phyloP scores from a whole-genome alignment of 2,797 vertebrate species.

The Tamandua tetradactyla region DNA sequence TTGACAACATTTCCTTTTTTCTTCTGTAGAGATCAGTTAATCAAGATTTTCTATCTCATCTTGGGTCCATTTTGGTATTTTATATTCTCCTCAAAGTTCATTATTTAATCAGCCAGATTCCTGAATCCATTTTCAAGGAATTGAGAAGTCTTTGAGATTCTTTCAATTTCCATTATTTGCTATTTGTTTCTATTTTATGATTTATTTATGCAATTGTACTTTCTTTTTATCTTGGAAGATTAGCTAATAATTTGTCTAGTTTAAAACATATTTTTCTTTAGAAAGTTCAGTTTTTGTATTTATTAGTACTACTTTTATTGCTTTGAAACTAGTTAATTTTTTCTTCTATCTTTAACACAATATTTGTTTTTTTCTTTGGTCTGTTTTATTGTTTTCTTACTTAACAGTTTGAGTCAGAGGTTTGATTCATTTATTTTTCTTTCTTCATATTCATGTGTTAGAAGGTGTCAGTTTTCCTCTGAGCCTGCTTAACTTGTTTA shows the following conservation, averaged over 20 bases:
- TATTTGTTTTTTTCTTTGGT: background rate
- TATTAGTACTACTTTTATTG: background rate
- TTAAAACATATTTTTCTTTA: background rate
- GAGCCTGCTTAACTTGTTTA: background rate
- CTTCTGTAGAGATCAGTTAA: background rate
- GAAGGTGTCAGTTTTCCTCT: background rate
- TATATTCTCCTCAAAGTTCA: constrained; percentile 10
- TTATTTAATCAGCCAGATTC: background rate
- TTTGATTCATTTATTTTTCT: constrained; percentile 34
- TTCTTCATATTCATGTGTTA: background rate
- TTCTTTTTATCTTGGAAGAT: background rate
- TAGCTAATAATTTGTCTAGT: background rate
- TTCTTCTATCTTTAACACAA: background rate
- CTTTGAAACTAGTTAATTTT: background rate
- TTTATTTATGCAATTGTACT: background rate
- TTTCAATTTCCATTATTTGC: background rate
- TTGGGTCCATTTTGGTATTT: background rate
- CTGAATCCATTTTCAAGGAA: constrained; percentile 34
- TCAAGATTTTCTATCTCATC: background rate
- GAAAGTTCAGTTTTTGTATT: background rate
- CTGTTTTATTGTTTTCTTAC: background rate
- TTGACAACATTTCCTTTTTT: background rate
- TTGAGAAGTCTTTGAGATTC: background rate
- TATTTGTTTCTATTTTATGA: background rate
- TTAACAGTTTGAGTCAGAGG: background rate